A percentile compares a stretch with the other conserved stretches of the same genome.
Conservation (phyloP, 2,113 vertebrate species). For the Epinephelus moara region DNA sequence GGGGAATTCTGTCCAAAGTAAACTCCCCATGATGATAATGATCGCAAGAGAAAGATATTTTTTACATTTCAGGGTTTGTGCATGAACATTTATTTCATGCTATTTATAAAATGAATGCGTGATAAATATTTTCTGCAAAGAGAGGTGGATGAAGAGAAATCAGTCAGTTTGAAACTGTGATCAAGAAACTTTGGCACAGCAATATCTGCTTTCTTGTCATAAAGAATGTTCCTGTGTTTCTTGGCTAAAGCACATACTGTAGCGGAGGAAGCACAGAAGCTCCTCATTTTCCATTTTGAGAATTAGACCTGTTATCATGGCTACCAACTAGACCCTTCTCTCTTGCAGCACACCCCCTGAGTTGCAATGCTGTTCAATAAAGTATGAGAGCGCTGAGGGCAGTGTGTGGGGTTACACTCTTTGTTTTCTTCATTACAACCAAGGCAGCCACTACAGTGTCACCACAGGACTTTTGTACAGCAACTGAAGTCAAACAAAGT, state of each 20-base stretch:
- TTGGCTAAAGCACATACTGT: not conserved
- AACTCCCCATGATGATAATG: too few species aligned
- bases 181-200: not conserved
- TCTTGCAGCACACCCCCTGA: not conserved
- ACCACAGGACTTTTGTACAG: not conserved
- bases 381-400: slow-evolving; percentile 2
- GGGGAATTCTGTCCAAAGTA: too few species aligned
- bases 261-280: not conserved
- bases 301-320: not conserved
- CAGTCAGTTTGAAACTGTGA: not conserved
- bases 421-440: not conserved
- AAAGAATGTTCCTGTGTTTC: not conserved
- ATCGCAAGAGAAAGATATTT: too few species aligned
- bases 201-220: not conserved
- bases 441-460: not conserved
- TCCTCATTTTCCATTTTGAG: not conserved
- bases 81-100: too few species aligned
- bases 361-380: slow-evolving; percentile 4
- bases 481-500: not conserved
- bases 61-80: too few species aligned
- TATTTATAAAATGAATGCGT: too few species aligned
- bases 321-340: not conserved
- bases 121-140: too few species aligned
- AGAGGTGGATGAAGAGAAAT: too few species aligned
- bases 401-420: not conserved